Percentiles rank a stretch among this genome's conserved stretches.
Evolutionary conservation across 2,113 vertebrate species (phyloP).

Genomic region (Mionectes macconnelli): DNA sequence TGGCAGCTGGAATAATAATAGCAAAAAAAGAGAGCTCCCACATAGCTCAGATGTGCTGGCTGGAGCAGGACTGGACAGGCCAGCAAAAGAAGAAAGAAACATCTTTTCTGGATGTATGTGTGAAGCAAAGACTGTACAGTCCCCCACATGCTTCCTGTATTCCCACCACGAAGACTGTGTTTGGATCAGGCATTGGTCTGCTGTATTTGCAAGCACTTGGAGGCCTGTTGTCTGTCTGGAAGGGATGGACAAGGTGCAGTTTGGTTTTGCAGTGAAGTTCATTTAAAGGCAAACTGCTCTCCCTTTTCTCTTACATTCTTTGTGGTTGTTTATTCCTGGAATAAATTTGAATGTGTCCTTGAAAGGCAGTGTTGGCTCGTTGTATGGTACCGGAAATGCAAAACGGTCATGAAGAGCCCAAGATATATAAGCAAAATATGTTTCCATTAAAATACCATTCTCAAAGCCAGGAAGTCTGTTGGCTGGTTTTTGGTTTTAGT

Average conservation of each 20-base stretch:
- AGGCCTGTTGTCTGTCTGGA: neutral
- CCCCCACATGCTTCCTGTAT: accelerated
- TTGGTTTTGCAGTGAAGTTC: neutral
- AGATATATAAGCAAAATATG: neutral
- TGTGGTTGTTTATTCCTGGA: neutral
- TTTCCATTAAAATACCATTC: neutral
- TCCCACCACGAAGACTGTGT: neutral
- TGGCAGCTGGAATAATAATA: neutral
- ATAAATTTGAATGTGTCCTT: neutral
- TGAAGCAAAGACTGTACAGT: neutral
- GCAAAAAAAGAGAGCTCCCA: neutral
- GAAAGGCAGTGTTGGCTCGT: neutral
- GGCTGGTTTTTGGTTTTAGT: no score
- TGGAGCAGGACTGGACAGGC: neutral
- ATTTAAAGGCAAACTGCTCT: neutral
- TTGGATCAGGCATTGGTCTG: neutral
- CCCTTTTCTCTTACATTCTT: neutral
- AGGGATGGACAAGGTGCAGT: neutral
- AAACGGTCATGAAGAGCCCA: neutral
- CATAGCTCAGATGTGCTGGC: neutral
- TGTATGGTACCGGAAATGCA: neutral
- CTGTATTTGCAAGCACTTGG: neutral
- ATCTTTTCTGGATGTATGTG: neutral
- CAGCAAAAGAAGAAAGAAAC: neutral
- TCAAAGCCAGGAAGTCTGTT: neutral